Evolutionary conservation across 30 jellyfish, hydroid and myxozoan species (phyloP).

Genomic region (Cassiopea xamachana): DNA sequence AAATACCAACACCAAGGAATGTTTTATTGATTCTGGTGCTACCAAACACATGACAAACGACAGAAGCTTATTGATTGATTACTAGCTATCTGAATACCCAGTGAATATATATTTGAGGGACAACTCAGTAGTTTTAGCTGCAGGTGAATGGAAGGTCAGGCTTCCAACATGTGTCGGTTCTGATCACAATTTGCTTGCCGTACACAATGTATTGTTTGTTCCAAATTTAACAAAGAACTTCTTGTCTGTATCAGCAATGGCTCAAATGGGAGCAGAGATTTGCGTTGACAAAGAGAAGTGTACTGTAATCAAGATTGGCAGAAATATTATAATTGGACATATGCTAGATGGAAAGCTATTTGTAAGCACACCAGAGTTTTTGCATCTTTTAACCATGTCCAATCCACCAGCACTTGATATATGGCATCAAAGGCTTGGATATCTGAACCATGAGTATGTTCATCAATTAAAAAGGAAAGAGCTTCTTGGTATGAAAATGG

Average conservation of each 20-base stretch:
- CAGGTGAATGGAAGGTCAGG: slow-evolving; percentile 66
- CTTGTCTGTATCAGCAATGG: slow-evolving; percentile 49
- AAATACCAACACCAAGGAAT: slow-evolving; percentile 38
- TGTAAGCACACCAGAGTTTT: slow-evolving; percentile 48
- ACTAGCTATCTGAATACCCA: slow-evolving; percentile 38
- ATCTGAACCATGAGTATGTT: slow-evolving; percentile 50
- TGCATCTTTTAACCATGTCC: slow-evolving; percentile 29
- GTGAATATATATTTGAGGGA: slow-evolving; percentile 46
- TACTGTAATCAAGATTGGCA: slow-evolving; percentile 32
- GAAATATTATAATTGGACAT: slow-evolving; percentile 44
- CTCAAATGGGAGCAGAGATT: slow-evolving; percentile 48
- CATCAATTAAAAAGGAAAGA: slow-evolving; percentile 38
- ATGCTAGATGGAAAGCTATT: slow-evolving; percentile 49
- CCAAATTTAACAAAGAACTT: slow-evolving; percentile 60
- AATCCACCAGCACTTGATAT: slow-evolving; percentile 5
- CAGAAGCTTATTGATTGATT: slow-evolving; percentile 24
- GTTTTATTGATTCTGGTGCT: slow-evolving; percentile 70
- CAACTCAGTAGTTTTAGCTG: slow-evolving; percentile 41
- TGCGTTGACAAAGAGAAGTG: slow-evolving; percentile 44
- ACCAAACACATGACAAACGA: slow-evolving; percentile 45
- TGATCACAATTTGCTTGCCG: slow-evolving; percentile 35
- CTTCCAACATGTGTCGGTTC: slow-evolving; percentile 65
- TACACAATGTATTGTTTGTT: slow-evolving; percentile 57
- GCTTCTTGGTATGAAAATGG: slow-evolving; percentile 52
- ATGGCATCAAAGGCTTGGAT: slow-evolving; percentile 67